Conservation (phyloP, 2,113 vertebrate species). For the Ranitomeya variabilis region DNA sequence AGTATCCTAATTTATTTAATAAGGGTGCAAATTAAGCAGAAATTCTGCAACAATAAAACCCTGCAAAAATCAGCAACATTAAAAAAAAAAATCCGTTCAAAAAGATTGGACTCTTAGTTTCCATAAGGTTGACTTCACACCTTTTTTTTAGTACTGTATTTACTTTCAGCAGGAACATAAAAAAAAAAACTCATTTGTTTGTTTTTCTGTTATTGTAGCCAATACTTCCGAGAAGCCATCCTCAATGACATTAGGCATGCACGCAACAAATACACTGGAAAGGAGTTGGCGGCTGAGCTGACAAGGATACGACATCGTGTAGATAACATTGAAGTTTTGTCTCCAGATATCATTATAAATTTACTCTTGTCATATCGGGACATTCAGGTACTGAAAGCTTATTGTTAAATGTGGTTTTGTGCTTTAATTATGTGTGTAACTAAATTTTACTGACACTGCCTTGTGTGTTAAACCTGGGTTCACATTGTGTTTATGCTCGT, state of each 20-base stretch:
- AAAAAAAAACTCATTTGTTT: not conserved
- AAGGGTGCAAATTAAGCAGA: too few species aligned
- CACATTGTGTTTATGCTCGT: too few species aligned
- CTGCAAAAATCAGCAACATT: too few species aligned
- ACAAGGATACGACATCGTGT: conserved; percentile 90
- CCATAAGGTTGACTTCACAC: too few species aligned
- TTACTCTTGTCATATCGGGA: conserved; percentile 95
- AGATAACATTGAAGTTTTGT: conserved; percentile 94
- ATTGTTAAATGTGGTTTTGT: not conserved
- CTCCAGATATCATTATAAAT: conserved; percentile 96
- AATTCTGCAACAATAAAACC: too few species aligned
- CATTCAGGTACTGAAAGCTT: conserved; percentile 82
- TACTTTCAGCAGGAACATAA: too few species aligned
- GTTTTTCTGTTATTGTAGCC: conserved; percentile 71
- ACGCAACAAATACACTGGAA: conserved; percentile 86
- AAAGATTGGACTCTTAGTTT: too few species aligned
- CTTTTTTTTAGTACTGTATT: too few species aligned
- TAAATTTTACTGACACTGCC: too few species aligned
- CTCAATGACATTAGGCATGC: conserved; percentile 95
- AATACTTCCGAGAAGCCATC: conserved; percentile 92
- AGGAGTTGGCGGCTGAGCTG: conserved; percentile 88
- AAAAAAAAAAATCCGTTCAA: too few species aligned
- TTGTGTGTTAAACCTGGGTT: too few species aligned
- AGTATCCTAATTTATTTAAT: too few species aligned
- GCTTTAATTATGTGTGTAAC: not conserved